phyloP scores from a whole-genome alignment of 2,797 vertebrate species.

The Microctenopoma stevenorrisi region DNA sequence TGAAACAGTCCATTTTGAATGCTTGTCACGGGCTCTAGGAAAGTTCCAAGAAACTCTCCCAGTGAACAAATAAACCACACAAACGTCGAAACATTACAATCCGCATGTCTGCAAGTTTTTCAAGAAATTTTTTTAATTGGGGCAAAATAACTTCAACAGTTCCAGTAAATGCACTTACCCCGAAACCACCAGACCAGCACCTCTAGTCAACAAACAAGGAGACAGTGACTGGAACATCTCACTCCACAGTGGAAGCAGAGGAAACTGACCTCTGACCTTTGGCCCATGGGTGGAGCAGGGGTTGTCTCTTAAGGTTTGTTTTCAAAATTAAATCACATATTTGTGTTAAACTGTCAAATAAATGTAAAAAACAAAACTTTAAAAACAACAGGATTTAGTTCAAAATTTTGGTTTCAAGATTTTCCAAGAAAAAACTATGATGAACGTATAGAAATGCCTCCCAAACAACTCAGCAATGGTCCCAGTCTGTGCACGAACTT shows the following conservation, averaged over 20 bases:
- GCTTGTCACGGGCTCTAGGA: constrained; percentile 15
- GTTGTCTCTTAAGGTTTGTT: constrained; percentile 18
- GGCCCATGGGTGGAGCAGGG: constrained; percentile 17
- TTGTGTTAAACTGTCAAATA: too few relatives aligned
- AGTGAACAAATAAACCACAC: constrained; percentile 30
- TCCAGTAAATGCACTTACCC: not conserved
- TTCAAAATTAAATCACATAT: constrained; percentile 20
- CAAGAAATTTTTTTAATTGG: not conserved
- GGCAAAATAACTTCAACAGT: not conserved
- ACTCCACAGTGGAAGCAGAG: constrained; percentile 39
- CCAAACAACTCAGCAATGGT: constrained; percentile 54
- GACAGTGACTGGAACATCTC: constrained; percentile 56
- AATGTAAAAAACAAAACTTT: too few relatives aligned
- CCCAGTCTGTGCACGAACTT: constrained; percentile 45
- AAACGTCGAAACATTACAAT: constrained; percentile 6
- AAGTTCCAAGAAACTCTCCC: constrained; percentile 16
- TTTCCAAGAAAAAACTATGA: constrained; percentile 42
- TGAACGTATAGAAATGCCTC: constrained; percentile 20
- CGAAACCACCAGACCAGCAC: not conserved
- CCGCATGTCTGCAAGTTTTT: not conserved
- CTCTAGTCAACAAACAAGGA: constrained; percentile 8
- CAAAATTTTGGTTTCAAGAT: constrained; percentile 11
- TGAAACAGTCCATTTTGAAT: constrained; percentile 22
- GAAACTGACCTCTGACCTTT: constrained; percentile 49
- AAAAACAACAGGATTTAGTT: too few relatives aligned